Conservation (phyloP, 2,113 vertebrate species). For the Columba livia region DNA sequence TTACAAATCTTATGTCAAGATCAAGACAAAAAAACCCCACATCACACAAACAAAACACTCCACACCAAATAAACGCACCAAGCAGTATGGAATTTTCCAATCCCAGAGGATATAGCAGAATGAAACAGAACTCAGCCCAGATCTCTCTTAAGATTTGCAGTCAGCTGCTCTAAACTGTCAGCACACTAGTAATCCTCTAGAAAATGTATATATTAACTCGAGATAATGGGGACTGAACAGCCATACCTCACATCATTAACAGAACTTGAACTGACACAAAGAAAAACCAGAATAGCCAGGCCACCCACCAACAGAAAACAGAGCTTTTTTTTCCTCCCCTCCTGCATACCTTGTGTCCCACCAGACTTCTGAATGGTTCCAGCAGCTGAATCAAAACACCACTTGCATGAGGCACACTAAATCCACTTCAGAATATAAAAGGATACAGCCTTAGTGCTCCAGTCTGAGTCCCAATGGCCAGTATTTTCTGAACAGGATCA, state of each 20-base stretch:
- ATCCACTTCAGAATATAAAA: slow-evolving; percentile 69
- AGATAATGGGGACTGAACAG: background rate
- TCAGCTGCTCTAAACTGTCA: background rate
- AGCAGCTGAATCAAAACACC: background rate
- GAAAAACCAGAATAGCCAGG: background rate
- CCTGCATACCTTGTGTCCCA: background rate
- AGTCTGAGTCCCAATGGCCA: slow-evolving; percentile 93
- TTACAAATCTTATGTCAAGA: background rate
- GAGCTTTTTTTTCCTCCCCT: background rate
- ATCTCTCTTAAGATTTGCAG: background rate
- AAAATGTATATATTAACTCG: background rate
- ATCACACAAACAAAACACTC: background rate
- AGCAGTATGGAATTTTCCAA: background rate
- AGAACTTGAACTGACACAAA: background rate
- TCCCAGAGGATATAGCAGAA: background rate
- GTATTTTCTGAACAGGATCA: slow-evolving; percentile 98
- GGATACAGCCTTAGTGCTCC: slow-evolving; percentile 99
- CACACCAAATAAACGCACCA: background rate
- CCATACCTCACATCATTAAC: background rate
- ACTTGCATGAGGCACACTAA: background rate
- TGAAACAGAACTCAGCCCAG: background rate
- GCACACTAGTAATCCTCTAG: background rate
- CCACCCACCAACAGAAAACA: background rate
- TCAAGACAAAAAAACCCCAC: background rate
- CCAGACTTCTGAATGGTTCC: background rate